Base-by-base conservation (phyloP, 2,888 invertebrate genomes). In the Plagiodera versicolora region DNA sequence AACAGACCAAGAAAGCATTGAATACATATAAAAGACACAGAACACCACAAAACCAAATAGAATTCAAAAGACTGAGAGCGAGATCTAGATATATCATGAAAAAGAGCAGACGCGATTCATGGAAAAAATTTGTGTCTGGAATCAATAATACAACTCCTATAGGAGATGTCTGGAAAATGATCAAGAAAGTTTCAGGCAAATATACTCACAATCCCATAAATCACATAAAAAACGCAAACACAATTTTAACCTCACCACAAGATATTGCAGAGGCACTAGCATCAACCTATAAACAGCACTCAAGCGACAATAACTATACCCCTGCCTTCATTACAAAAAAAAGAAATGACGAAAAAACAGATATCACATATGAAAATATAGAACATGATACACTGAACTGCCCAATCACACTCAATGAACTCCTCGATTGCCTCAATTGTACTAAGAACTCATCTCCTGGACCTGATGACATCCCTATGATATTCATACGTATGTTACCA, bases 231-330 rank as follows among this genome's bases (percentile, higher is more conserved):
- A 14, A 14, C 17, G 14, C 28, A n/a, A 28, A 49, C 1, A 49
- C n/a, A 24, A 49, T 16, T 49, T 48, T 10, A 48, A 24, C 49
- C 49, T 48, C 48, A 10, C 48, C 48, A 48, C 48, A 48, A 48
- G 49, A 49, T 16, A 49, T 24, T 28, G 8, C 18, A 20, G 49
- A 49, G 14, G 28, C 28, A 24, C 24, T 49, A 24, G 28, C 49
- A 14, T 28, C 49, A 49, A 28, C 49, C 24, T 49, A 49, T 28
- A 24, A 49, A 28, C 49, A 28, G 17, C 49, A 49, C 2, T 49
- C 28, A n/a, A 1, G 14, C 14, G 24, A 24, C n/a, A 10, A 48
- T n/a, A 48, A 48, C 3, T 19, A 24, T n/a, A 48, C 48, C 1
- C 14, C 49, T 28, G 24, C n/a, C 14, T 49, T 49, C 28, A 49